Evolutionary conservation across 2,113 vertebrate genomes (phyloP).

Genomic region (Ptilonorhynchus violaceus): DNA sequence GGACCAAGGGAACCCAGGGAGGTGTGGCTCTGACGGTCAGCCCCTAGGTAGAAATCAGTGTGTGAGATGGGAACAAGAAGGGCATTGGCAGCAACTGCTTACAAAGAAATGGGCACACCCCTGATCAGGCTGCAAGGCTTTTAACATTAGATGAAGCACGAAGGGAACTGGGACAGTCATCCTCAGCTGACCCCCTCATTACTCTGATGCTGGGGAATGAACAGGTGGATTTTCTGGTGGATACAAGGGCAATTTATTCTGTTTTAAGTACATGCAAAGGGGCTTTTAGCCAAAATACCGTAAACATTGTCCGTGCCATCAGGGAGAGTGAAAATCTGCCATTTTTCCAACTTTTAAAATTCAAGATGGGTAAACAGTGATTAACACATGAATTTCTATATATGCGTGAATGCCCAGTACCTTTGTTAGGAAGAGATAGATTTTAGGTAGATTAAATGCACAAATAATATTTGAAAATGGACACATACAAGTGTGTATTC

Average conservation of each 20-base stretch:
- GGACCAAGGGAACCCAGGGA: too few species aligned
- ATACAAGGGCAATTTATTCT: neutral
- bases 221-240: too few species aligned
- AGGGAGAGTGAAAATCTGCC: neutral
- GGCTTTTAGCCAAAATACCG: neutral
- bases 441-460: neutral
- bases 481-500: neutral
- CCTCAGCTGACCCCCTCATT: neutral
- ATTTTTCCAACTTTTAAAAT: neutral
- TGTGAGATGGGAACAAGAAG: too few species aligned
- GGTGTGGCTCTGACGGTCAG: too few species aligned
- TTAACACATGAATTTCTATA: neutral
- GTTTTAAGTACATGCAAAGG: neutral
- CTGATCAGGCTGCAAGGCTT: too few species aligned
- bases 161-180: neutral
- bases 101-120: too few species aligned
- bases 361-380: too few species aligned
- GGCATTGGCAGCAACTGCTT: too few species aligned
- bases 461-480: neutral
- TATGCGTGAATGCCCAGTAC: neutral
- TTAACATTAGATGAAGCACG: neutral
- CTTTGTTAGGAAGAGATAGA: neutral
- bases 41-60: too few species aligned
- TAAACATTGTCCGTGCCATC: too few species aligned
- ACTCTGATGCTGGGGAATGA: neutral